Base-by-base conservation (phyloP, 2,113 vertebrate species). In the Copsychus sechellarum region DNA sequence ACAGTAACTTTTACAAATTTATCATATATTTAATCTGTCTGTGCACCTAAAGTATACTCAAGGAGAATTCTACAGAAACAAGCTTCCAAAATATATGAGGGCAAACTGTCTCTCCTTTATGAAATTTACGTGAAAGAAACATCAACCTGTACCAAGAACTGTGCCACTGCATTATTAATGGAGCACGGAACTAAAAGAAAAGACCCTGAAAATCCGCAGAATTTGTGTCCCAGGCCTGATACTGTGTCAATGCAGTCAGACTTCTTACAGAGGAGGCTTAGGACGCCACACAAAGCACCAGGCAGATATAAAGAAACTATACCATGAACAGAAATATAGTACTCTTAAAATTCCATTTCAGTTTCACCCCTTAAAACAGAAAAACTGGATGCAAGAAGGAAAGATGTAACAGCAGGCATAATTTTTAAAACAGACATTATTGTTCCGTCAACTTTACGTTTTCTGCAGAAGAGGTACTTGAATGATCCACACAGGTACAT, bases 401-500 rank as follows among this genome's bases (percentile, higher is more conserved):
- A 81, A 57, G 31, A 53, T 1, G 1, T 26, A 78, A 72, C 12
- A 69, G 51, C 29, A 83, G 11, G 22, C 26, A 73, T 36, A 0
- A 38, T 62, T 92, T 69, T 67, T 45, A 88, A 87, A 85, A 29
- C 24, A 93, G 51, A 51, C 16, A 61, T 74, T 51, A 64, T 28
- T 88, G 18, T n/a, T 65, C 24, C 29, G 8, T 60, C n/a, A 83
- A 38, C 24, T 62, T 96, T 97, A 99, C 99, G 98, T 99, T 97
- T 99, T 78, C 53, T 97, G 96, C 98, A 99, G 96, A 97, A 98
- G 72, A 99, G 98, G 56, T 96, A 90, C 36, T 70, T 91, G 86
- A 99, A 99, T 8, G 97, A 98, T 51, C 81, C 96, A 70, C 98
- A 99, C 77, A 99, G 96, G 86, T 98, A 98, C 81, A 92, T 91